phyloP scores from a whole-genome alignment of 2,888 invertebrate genomes.

The Protonemura montana region DNA sequence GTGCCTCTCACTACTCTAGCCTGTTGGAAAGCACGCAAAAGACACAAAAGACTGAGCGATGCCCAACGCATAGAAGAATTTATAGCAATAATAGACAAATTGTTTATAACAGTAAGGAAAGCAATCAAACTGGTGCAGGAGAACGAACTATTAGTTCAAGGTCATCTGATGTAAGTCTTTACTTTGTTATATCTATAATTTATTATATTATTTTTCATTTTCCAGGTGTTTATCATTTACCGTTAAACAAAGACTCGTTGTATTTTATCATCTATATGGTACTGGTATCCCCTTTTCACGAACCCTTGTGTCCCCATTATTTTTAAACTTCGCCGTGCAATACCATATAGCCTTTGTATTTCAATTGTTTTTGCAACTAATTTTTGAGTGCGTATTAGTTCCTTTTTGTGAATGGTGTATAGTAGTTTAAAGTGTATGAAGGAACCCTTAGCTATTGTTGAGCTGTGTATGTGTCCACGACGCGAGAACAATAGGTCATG shows the following conservation, averaged over 20 bases:
- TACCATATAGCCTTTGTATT: not conserved
- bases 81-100: not conserved
- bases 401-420: not conserved
- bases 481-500: not conserved
- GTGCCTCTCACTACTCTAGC: not conserved
- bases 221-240: not conserved
- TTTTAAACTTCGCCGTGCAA: not conserved
- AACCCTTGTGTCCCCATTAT: not conserved
- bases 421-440: not conserved
- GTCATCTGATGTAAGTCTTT: not conserved
- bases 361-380: constrained; percentile 12
- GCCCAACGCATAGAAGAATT: not conserved
- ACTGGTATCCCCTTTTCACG: not conserved
- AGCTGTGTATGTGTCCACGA: not conserved
- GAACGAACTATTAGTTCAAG: not conserved
- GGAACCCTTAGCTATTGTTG: not conserved
- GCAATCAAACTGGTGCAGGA: not conserved
- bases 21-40: not conserved
- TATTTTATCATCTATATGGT: not conserved
- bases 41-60: not conserved
- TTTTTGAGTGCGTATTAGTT: constrained; percentile 12
- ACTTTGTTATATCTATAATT: not conserved
- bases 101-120: not conserved
- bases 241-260: not conserved
- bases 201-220: not conserved